Percentiles rank a stretch among this genome's conserved stretches.
Evolutionary conservation across 2,797 vertebrate genomes (phyloP).

Genomic region (Melanotaenia boesemani): DNA sequence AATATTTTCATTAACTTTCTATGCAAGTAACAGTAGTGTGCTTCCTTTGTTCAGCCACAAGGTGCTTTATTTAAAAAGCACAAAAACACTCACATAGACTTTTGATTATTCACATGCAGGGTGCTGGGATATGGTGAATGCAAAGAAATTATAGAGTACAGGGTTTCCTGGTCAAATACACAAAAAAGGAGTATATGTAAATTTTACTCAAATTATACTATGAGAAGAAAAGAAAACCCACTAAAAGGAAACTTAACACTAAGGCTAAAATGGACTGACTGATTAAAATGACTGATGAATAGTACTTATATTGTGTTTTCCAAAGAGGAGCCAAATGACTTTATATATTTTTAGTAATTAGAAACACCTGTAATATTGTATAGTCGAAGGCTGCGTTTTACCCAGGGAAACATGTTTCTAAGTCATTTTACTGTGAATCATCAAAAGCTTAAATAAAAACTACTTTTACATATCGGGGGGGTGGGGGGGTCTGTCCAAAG

Average conservation of each 20-base stretch:
- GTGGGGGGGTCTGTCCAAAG: slow-evolving; percentile 16
- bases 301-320: not conserved
- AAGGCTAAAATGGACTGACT: not conserved
- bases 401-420: slow-evolving; percentile 35
- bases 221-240: not conserved
- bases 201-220: slow-evolving; percentile 18
- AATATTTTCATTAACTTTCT: slow-evolving; percentile 71
- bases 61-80: slow-evolving; percentile 71
- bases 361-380: slow-evolving; percentile 37
- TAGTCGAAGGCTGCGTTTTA: slow-evolving; percentile 26
- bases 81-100: slow-evolving; percentile 49
- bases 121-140: slow-evolving; percentile 56
- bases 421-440: slow-evolving; percentile 48
- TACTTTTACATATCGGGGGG: slow-evolving; percentile 52
- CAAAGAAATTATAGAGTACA: slow-evolving; percentile 67
- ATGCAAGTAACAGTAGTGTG: slow-evolving; percentile 79
- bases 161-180: slow-evolving; percentile 43
- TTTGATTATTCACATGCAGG: slow-evolving; percentile 32
- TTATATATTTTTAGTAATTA: slow-evolving; percentile 52
- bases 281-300: not conserved
- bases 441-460: slow-evolving; percentile 52
- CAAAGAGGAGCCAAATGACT: slow-evolving; percentile 16
- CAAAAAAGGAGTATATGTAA: slow-evolving; percentile 32
- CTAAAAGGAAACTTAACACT: not conserved
- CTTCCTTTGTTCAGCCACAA: slow-evolving; percentile 77